Evolutionary conservation across 2,888 invertebrate species (phyloP), one percentile per base, ranked within the genome.

Genomic region (Caenorhabditis drosophilae): DNA sequence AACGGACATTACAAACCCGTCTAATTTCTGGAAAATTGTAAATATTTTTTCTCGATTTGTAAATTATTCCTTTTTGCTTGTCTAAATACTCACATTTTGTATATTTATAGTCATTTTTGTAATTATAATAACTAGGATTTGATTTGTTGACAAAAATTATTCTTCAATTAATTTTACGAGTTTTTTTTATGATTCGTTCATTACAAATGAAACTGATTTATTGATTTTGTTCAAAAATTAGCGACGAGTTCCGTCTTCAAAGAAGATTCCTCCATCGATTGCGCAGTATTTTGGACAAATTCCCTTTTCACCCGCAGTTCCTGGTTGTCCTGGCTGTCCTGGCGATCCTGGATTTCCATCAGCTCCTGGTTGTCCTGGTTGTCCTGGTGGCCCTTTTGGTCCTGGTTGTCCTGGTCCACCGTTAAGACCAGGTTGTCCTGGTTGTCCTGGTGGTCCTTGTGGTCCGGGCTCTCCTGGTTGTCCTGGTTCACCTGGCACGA

Each of bases 371-470:
- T 51, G 47, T 36, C 70, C 72, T 22, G 72, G 70, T 40, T 66
- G 59, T 57, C 74, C 74, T 36, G 62, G 58, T 20, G 62, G 57
- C 46, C 75, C 76, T 22, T 62, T 47, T 31, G 63, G 68, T 41
- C 61, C 60, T 15, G 68, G 54, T 22, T 56, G 51, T 52, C 70
- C 72, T 7, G 72, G 72, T 45, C 57, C 49, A 35, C 74, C 74
- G 40, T 63, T 56, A 16, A 57, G 57, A 48, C 75, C 76, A 6
- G 72, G 73, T 31, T 60, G 36, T 52, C 77, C 77, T 9, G 71
- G 62, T 18, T 70, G 66, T 50, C 77, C 76, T 23, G 73, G 66
- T 35, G 57, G 53, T 54, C 75, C 76, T 41, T 73, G 73, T 20
- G 76, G 75, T 62, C 77, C 77, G 48, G 64, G 25, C 40, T 64